Percentiles rank a stretch among this genome's conserved stretches.
Conservation (phyloP, 2,113 vertebrate species). For the Hemiprocne comata region DNA sequence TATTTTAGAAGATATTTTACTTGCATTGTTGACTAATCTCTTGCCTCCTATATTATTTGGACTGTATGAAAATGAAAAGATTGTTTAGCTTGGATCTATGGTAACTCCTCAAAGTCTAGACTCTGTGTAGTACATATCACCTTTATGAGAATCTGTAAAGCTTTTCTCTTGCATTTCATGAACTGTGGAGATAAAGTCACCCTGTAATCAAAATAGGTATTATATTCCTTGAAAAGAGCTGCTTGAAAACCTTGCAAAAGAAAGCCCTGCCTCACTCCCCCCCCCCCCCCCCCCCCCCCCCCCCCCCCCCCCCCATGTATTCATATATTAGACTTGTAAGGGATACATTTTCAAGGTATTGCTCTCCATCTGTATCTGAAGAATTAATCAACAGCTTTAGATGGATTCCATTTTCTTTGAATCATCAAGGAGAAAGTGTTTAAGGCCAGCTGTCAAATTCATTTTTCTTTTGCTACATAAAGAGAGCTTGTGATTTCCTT, state of each 20-base stretch:
- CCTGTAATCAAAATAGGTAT: not conserved
- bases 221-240: not conserved
- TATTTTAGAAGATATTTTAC: not conserved
- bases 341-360: conserved; percentile 31
- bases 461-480: conserved; percentile 33
- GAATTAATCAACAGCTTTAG: conserved; percentile 49
- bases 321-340: not conserved
- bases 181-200: not conserved
- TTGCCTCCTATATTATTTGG: not conserved
- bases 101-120: not conserved
- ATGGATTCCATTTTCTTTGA: conserved; percentile 36
- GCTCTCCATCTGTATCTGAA: conserved; percentile 18
- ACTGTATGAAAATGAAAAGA: not conserved
- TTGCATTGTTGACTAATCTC: not conserved
- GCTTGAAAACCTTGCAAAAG: conserved; percentile 2
- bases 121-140: not conserved
- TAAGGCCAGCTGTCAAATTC: conserved; percentile 50
- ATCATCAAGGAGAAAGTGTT: conserved; percentile 31
- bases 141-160: not conserved
- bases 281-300: too few species aligned
- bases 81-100: not conserved
- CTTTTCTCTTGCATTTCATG: not conserved
- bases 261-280: not conserved
- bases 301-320: not conserved
- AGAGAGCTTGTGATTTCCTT: conserved; percentile 34